A percentile compares a stretch with the other conserved stretches of the same genome.
phyloP scores from a whole-genome alignment of 2,113 vertebrate genomes.

The Tonatia bakeri region DNA sequence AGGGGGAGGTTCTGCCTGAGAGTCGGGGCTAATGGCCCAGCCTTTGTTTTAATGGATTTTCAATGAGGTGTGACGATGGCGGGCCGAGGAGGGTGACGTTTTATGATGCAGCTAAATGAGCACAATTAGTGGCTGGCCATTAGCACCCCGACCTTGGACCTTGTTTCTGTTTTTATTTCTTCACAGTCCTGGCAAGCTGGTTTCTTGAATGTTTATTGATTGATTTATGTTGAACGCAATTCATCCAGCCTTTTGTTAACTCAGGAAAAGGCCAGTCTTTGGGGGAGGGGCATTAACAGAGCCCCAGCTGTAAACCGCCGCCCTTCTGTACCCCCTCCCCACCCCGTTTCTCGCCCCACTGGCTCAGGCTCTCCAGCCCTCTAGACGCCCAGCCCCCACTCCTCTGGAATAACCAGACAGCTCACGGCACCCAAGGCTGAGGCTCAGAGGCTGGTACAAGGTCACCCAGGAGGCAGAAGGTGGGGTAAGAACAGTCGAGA shows the following conservation, averaged over 20 bases:
- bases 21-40: conserved; percentile 58
- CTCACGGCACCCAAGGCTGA: not conserved
- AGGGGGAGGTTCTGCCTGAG: conserved; percentile 36
- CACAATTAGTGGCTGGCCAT: not conserved
- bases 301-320: not conserved
- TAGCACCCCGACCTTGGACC: not conserved
- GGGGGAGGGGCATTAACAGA: not conserved
- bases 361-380: not conserved
- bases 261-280: not conserved
- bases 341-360: not conserved
- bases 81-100: not conserved
- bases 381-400: not conserved
- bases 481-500: not conserved
- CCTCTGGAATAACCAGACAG: not conserved
- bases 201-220: not conserved
- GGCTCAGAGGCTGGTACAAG: not conserved
- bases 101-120: not conserved
- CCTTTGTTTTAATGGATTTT: conserved; percentile 66
- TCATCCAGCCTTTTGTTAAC: not conserved
- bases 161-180: conserved; percentile 26
- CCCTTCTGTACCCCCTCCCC: not conserved
- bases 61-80: conserved; percentile 54
- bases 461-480: not conserved
- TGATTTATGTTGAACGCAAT: not conserved
- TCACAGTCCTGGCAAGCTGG: not conserved